These are phyloP conservation scores for Apamea monoglypha DNA, from an alignment of 2,888 invertebrate genomes.

Conservation along the genomic window DNA sequence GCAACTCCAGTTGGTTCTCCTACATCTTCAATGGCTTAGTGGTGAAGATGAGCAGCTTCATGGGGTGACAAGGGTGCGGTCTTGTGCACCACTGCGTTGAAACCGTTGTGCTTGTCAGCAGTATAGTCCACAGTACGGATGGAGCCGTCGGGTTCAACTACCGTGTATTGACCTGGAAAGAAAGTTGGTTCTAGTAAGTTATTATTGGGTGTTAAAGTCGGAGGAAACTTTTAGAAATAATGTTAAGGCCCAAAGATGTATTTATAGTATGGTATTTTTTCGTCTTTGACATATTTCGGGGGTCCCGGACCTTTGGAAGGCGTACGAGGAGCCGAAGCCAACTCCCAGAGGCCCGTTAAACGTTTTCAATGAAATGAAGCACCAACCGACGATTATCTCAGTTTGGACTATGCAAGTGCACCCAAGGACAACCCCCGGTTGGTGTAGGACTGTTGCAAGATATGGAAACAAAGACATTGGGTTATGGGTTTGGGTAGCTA, in stretches of 20 bases:
- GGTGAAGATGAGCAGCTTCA: slow-evolving; percentile 80
- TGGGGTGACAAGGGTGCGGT: slow-evolving; percentile 86
- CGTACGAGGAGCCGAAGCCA: too few species aligned
- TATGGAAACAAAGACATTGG: too few species aligned
- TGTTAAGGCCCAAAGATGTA: background rate
- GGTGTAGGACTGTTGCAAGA: too few species aligned
- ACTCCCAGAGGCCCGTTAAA: too few species aligned
- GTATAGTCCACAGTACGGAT: slow-evolving; percentile 89
- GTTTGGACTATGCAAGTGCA: too few species aligned
- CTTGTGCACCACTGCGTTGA: slow-evolving; percentile 88
- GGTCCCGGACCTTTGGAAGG: too few species aligned
- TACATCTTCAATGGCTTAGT: slow-evolving; percentile 47
- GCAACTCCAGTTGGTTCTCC: slow-evolving; percentile 30
- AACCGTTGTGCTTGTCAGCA: slow-evolving; percentile 88
- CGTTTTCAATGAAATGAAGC: too few species aligned
- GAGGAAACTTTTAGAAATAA: background rate
- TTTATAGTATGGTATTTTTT: background rate
- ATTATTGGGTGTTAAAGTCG: background rate
- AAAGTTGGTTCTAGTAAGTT: slow-evolving; percentile 14
- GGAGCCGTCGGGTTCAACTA: slow-evolving; percentile 88
- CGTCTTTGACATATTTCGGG: too few species aligned
- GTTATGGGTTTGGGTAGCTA: too few species aligned
- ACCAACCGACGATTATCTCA: too few species aligned
- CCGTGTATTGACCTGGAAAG: slow-evolving; percentile 85
- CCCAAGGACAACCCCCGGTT: too few species aligned